Percentiles rank a stretch among this genome's conserved stretches.
Evolutionary conservation across 2,888 invertebrate species (phyloP).

Genomic region (Catonia carolina): DNA sequence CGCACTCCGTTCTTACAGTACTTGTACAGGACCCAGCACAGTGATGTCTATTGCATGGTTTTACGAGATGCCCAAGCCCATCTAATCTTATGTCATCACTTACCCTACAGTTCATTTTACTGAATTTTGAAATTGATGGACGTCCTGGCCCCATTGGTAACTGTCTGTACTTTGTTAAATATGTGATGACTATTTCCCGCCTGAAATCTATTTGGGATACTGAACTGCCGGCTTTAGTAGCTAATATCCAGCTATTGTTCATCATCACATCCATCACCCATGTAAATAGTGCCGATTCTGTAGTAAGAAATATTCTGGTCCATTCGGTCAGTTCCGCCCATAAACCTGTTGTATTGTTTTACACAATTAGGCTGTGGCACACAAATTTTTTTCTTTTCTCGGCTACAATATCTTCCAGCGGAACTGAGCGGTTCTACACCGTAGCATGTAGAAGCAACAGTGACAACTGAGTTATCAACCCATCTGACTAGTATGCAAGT

Average conservation of each 20-base stretch:
- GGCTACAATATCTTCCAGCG: conserved; percentile 18
- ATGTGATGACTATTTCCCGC: no score
- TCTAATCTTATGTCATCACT: no score
- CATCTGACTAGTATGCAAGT: conserved; percentile 22
- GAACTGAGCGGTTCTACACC: conserved; percentile 10
- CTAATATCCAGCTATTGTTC: conserved; percentile 19
- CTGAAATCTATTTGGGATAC: conserved; percentile 16
- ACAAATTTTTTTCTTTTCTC: conserved; percentile 20
- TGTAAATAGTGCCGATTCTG: conserved; percentile 19
- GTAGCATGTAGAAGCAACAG: conserved; percentile 20
- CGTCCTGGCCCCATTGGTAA: no score
- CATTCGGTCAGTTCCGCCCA: conserved; percentile 27
- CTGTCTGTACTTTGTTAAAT: no score
- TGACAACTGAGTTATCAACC: conserved; percentile 27
- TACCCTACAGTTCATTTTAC: no score
- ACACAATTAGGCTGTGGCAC: conserved; percentile 21
- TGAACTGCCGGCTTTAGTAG: neutral
- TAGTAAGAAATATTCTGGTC: conserved; percentile 27
- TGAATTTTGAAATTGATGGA: no score
- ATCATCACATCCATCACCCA: conserved; percentile 21
- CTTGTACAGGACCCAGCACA: no score
- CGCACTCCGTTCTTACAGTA: no score
- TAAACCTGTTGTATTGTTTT: conserved; percentile 25
- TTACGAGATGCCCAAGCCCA: no score
- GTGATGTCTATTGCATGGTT: no score